Evolutionary conservation across 2,797 vertebrate genomes (phyloP).

Genomic region (Myotis planiceps): DNA sequence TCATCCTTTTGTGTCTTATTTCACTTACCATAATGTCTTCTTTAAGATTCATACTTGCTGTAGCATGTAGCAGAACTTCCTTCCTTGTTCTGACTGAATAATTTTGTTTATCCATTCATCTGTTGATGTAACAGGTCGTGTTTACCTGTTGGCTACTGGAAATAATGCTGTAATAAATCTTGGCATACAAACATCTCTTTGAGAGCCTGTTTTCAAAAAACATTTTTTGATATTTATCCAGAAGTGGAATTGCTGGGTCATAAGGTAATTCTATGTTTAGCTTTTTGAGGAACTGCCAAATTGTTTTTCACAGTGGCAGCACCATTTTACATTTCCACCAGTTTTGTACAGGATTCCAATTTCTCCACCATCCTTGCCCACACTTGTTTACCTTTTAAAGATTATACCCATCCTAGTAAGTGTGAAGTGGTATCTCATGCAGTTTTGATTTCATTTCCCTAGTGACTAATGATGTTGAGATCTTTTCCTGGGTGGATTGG

Average conservation of each 20-base stretch:
- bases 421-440: neutral
- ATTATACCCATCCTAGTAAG: neutral
- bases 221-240: neutral
- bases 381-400: neutral
- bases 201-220: neutral
- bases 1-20: neutral
- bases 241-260: neutral
- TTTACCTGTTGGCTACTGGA: neutral
- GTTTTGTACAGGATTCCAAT: neutral
- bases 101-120: neutral
- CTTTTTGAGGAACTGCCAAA: neutral
- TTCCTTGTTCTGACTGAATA: neutral
- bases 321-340: neutral
- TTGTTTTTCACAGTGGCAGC: neutral
- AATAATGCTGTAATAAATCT: neutral
- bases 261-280: neutral
- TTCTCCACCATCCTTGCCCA: neutral
- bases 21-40: neutral
- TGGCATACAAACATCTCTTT: neutral
- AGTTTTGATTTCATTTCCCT: neutral
- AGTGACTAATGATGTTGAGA: neutral
- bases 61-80: neutral
- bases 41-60: neutral
- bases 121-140: neutral
- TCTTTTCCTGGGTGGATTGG: neutral